Evolutionary conservation across 2,113 vertebrate species (phyloP).

Genomic region (Trogon surrucura): DNA sequence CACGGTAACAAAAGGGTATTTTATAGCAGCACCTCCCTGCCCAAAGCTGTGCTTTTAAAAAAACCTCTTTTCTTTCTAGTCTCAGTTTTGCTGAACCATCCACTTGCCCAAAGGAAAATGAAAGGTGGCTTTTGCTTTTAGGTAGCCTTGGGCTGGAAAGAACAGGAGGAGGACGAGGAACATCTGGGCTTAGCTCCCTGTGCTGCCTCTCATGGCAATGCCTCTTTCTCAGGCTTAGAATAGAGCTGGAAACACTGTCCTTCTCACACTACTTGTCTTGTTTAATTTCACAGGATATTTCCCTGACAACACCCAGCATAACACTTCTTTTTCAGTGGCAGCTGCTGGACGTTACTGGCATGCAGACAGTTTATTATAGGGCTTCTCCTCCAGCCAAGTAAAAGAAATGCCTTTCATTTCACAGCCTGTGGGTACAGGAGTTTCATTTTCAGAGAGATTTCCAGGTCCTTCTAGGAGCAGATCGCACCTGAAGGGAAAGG

Average conservation of each 20-base stretch:
- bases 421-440: not conserved
- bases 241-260: not conserved
- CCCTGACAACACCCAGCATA: not conserved
- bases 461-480: not conserved
- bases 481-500: not conserved
- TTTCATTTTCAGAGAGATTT: not conserved
- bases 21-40: not conserved
- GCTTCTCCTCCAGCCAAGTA: not conserved
- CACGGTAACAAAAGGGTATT: not conserved
- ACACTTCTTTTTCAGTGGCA: not conserved
- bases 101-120: not conserved
- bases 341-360: not conserved
- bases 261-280: not conserved
- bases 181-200: not conserved
- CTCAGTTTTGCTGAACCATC: not conserved
- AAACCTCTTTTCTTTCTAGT: not conserved
- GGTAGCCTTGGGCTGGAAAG: not conserved
- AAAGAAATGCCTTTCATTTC: not conserved
- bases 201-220: not conserved
- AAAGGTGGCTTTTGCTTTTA: not conserved
- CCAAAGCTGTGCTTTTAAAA: not conserved
- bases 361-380: accelerated
- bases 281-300: not conserved
- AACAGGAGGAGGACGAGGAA: not conserved
- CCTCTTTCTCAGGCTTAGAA: not conserved